Base-by-base conservation (phyloP, 37 sponge, comb jelly and placozoan species). In the Geodia barretti region DNA sequence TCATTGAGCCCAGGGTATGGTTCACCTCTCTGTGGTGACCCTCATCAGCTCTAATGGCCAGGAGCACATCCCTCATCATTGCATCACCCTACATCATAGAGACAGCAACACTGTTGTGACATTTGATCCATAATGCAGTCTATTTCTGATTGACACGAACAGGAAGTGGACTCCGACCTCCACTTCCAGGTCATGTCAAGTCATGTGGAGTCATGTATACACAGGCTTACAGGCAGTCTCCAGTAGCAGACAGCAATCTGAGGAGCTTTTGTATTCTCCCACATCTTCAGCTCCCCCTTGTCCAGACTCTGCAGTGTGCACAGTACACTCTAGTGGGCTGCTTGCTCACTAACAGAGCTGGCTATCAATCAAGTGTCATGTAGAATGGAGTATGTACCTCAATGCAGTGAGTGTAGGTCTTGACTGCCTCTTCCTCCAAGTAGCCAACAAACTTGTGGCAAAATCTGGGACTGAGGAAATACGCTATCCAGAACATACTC, bases 361-460 rank as follows among this genome's bases (percentile, higher is more conserved):
- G n/a, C n/a, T n/a, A n/a, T n/a, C n/a, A n/a, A n/a, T n/a, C 7
- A 47, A 47, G 33, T 21, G 25, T 38, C 25, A 40, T n/a, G 23
- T 25, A 73, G 40, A 24, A 54, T 30, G 75, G 0, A 4, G 11
- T 23, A 30, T 78, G 69, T 58, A 94, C 94, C 73, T 83, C 82
- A 20, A 96, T 23, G 69, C 96, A 96, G 41, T 84, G 83, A 30
- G 96, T 93, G 64, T 96, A 96, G 0, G 96, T 96, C 39, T 63
- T 91, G 34, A 94, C 94, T 26, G 94, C 94, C 39, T 94, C 91
- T 41, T 94, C 94, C 38, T 94, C 94, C 67, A 94, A 67, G 68
- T 94, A 94, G 72, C 96, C 96, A 54, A 93, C 96, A 83, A 95
- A 93, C 26, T 93, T 70, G 71, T 96, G 96, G 42, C 94, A 93